Base-by-base conservation (phyloP, 2,113 vertebrate species). In the Mohoua ochrocephala region DNA sequence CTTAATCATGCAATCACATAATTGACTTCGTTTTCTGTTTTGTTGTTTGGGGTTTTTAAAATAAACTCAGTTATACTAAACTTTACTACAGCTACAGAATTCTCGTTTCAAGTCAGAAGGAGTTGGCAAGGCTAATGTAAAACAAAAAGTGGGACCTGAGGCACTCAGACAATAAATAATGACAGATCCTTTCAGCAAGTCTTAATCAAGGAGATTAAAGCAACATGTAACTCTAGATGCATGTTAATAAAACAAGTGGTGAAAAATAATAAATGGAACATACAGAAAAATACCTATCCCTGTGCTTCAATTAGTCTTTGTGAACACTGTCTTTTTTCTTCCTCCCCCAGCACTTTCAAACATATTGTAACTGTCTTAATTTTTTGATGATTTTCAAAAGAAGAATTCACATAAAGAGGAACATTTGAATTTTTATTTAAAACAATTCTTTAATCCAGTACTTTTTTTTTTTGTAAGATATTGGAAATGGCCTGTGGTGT, bases 191-290 rank as follows among this genome's bases (percentile, higher is more conserved):
- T 98, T 99, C 98, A 99, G 98, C 98, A 97, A 97, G 91, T 98
- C 98, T 98, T 99, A 98, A 99, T 99, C 98, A 98, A 97, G 57
- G 91, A 98, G 98, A 99, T 98, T 99, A 99, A 98, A 97, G 97
- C 93, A 96, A 97, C 97, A 91, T 96, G 98, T 98, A 98, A 99
- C 96, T 96, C 97, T 97, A 98, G 98, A 98, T 96, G 94, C 97
- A 96, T 96, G 95, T 97, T 98, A 98, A 99, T 99, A 98, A 98
- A 98, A 97, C 94, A 97, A 97, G 97, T 87, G 92, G 77, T 97
- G 98, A 98, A 98, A 98, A 98, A 97, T 92, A 97, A 97, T 97
- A 98, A 98, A 98, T 96, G 96, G 82, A 86, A 61, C n/a, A 83
- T 73, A 94, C 93, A 88, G 77, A 97, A 75, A 97, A 97, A 98